These are phyloP conservation scores for Chiridota heheva DNA, from an alignment of 35 echinoderm and acorn worm species.

Conservation along the genomic window DNA sequence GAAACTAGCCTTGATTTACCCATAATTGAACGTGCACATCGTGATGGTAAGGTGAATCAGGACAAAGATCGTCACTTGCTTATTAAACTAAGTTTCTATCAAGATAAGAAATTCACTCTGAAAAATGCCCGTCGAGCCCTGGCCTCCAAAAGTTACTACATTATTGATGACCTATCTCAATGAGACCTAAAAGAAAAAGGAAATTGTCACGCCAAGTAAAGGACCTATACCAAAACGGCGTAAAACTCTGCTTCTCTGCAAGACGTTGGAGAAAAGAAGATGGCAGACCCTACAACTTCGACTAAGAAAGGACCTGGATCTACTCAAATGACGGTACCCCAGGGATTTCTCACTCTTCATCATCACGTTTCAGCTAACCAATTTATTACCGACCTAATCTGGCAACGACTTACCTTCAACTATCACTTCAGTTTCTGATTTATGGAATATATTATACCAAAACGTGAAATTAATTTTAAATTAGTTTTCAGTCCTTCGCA, in stretches of 20 bases:
- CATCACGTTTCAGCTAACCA: too few species aligned
- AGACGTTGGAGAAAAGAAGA: background rate
- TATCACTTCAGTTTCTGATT: too few species aligned
- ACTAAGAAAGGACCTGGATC: too few species aligned
- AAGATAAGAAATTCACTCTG: background rate
- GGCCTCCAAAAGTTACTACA: background rate
- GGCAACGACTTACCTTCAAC: too few species aligned
- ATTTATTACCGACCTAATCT: too few species aligned
- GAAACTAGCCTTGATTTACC: too few species aligned
- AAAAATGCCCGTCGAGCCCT: background rate
- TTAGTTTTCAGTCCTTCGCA: too few species aligned
- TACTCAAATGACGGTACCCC: too few species aligned
- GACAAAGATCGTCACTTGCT: conserved; percentile 6
- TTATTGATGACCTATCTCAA: background rate
- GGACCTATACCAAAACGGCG: background rate
- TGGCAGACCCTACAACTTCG: background rate
- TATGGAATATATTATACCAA: too few species aligned
- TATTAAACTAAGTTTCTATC: background rate
- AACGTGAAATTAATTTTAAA: too few species aligned
- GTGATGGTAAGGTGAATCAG: conserved; percentile 1
- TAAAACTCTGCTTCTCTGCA: background rate
- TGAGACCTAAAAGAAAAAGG: background rate
- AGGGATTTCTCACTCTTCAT: too few species aligned
- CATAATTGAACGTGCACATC: conserved; percentile 14
- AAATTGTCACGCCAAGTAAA: background rate